Evolutionary conservation across 2,888 invertebrate species (phyloP), one percentile per base, ranked within the genome.

Genomic region (Mystacides longicornis): DNA sequence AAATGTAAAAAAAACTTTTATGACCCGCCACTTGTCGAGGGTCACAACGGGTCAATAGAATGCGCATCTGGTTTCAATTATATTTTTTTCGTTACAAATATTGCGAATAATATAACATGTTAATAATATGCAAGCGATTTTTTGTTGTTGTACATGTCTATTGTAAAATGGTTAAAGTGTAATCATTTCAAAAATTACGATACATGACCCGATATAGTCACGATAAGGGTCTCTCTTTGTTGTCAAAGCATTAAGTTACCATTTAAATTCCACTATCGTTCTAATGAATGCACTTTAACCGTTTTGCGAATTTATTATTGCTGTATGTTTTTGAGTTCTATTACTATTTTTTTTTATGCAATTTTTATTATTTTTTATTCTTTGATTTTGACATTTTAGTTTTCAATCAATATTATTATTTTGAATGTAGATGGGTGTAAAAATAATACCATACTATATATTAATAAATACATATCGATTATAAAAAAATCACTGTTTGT

Each of bases 381-480:
- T n/a, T n/a, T n/a, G n/a, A n/a, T n/a, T n/a, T n/a, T n/a, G n/a
- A n/a, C n/a, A n/a, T n/a, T n/a, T n/a, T n/a, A n/a, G n/a, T n/a
- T n/a, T n/a, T n/a, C n/a, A n/a, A n/a, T n/a, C n/a, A n/a, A 31
- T 31, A 53, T 31, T 33, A 22, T 55, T 47, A 51, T 61, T 58
- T 61, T 61, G 59, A 45, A 57, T 61, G 61, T 61, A 61, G 61
- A 57, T 61, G 57, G 57, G 59, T 61, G 59, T 61, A 59, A n/a
- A n/a, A n/a, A n/a, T 59, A 57, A 61, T 57, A 52, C 56, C 56
- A 59, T 60, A 60, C 57, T 58, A 57, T 48, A n/a, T 37, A 37
- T 37, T 37, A 61, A 61, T 61, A 61, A 61, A 61, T 61, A 61
- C 61, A 61, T 61, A 61, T 61, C 61, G 57, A 61, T 57, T 61